A percentile compares a stretch with the other conserved stretches of the same genome.
phyloP scores from a whole-genome alignment of 2,113 vertebrate species.

The Phrynosoma blainvillii region DNA sequence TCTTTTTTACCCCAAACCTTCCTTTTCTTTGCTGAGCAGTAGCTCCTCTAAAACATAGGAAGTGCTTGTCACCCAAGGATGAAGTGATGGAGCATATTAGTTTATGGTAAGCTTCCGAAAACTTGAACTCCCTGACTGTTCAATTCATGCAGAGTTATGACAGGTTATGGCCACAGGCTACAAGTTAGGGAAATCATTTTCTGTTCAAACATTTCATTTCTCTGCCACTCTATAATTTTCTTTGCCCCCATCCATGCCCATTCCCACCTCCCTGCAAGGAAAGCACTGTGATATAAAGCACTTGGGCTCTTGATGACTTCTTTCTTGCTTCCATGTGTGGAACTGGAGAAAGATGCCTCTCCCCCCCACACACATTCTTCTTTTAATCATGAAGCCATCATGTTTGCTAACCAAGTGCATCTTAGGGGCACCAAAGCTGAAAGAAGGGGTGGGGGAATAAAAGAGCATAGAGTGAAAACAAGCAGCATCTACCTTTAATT shows the following conservation, averaged over 20 bases:
- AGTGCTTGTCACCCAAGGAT: constrained; percentile 59
- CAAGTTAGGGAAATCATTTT: constrained; percentile 75
- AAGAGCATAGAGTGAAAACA: background rate
- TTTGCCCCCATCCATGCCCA: constrained; percentile 24
- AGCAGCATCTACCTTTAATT: constrained; percentile 16
- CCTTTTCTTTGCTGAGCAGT: constrained; percentile 52
- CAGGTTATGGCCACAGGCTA: constrained; percentile 69
- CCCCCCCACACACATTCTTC: no score
- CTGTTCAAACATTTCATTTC: constrained; percentile 76
- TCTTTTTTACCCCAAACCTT: constrained; percentile 39
- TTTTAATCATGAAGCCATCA: constrained; percentile 57
- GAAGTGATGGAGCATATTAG: constrained; percentile 64
- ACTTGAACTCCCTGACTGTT: constrained; percentile 69
- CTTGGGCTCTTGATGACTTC: constrained; percentile 33
- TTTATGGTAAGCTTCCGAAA: constrained; percentile 69
- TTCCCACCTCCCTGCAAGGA: constrained; percentile 5
- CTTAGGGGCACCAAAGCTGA: constrained; percentile 52
- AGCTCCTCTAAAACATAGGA: constrained; percentile 42
- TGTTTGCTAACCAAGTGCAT: constrained; percentile 61
- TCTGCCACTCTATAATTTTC: constrained; percentile 64
- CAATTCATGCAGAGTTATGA: constrained; percentile 69
- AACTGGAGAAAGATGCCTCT: constrained; percentile 29
- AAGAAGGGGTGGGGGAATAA: constrained; percentile 26
- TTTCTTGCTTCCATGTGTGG: constrained; percentile 1
- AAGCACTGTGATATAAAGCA: constrained; percentile 43